Percentiles rank a stretch among this genome's conserved stretches.
Evolutionary conservation across 2,888 invertebrate species (phyloP).

Genomic region (Drymonia ruficornis): DNA sequence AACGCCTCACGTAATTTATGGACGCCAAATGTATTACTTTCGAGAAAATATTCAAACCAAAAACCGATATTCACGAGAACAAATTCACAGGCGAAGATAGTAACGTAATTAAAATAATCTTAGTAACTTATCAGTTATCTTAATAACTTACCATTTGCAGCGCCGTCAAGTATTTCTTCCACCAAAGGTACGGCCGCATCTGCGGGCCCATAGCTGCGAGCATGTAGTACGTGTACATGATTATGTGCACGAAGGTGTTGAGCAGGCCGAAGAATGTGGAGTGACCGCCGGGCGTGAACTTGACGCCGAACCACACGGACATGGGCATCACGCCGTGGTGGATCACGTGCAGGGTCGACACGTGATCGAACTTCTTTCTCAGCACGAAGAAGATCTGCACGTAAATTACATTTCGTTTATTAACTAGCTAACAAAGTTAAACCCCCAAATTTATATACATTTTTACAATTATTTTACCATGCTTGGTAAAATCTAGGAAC

Average conservation of each 20-base stretch:
- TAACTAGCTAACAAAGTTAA: too few species aligned
- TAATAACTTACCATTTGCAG: conserved; percentile 91
- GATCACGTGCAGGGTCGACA: conserved; percentile 96
- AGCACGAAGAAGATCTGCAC: conserved; percentile 96
- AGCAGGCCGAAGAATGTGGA: conserved; percentile 97
- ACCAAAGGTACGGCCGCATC: conserved; percentile 95
- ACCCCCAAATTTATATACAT: too few species aligned
- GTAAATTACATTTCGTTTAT: conserved; percentile 7
- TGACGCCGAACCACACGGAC: conserved; percentile 98
- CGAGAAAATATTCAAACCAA: too few species aligned
- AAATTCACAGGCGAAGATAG: too few species aligned
- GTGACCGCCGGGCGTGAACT: conserved; percentile 98
- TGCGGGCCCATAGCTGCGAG: conserved; percentile 95
- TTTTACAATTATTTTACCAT: too few species aligned
- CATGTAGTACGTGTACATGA: conserved; percentile 98
- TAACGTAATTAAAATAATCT: too few species aligned
- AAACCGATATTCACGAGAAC: too few species aligned
- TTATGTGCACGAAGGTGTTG: conserved; percentile 98
- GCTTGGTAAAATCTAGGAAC: too few species aligned
- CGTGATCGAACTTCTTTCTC: conserved; percentile 97
- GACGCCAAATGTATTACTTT: too few species aligned
- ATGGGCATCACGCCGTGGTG: conserved; percentile 99
- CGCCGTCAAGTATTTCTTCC: conserved; percentile 97
- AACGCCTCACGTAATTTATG: too few species aligned
- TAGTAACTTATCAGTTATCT: too few species aligned